Evolutionary conservation across 2,113 vertebrate genomes (phyloP).

Genomic region (Hoplias malabaricus): DNA sequence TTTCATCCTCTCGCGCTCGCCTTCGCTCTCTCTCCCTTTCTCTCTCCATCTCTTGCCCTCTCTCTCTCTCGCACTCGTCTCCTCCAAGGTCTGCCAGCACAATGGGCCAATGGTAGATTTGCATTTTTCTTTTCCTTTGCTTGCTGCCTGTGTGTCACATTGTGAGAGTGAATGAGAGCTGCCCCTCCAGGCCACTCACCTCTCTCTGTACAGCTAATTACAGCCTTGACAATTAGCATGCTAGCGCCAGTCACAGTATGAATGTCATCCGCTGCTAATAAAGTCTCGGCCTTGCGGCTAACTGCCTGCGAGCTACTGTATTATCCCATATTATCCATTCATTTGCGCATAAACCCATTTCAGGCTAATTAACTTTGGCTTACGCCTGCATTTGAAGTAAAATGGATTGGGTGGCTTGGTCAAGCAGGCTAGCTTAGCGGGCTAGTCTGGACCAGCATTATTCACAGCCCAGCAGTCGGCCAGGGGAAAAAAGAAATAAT

Average conservation of each 20-base stretch:
- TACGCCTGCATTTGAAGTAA: conserved; percentile 35
- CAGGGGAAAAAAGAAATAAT: too few species aligned
- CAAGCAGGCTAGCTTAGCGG: conserved; percentile 36
- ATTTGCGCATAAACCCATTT: conserved; percentile 43
- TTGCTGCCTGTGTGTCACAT: conserved; percentile 39
- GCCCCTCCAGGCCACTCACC: conserved; percentile 52
- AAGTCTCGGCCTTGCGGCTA: conserved; percentile 50
- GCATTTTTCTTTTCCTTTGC: conserved; percentile 43
- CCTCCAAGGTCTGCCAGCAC: conserved; percentile 64
- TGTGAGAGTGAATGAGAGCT: conserved; percentile 46
- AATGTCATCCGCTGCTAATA: conserved; percentile 49
- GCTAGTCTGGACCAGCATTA: conserved; percentile 20
- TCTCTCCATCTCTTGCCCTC: conserved; percentile 49
- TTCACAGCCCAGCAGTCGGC: conserved; percentile 1
- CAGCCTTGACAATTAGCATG: conserved; percentile 56
- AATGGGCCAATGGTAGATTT: conserved; percentile 59
- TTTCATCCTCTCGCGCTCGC: conserved; percentile 29
- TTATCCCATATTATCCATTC: conserved; percentile 52
- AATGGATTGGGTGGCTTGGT: conserved; percentile 36
- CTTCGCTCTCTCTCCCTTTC: conserved; percentile 48
- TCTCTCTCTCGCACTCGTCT: conserved; percentile 52
- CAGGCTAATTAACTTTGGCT: conserved; percentile 45
- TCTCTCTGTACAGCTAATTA: conserved; percentile 59
- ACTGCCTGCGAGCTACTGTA: conserved; percentile 43
- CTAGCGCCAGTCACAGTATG: conserved; percentile 42